phyloP scores from a whole-genome alignment of 2,797 vertebrate genomes.

The Limnodromus scolopaceus region DNA sequence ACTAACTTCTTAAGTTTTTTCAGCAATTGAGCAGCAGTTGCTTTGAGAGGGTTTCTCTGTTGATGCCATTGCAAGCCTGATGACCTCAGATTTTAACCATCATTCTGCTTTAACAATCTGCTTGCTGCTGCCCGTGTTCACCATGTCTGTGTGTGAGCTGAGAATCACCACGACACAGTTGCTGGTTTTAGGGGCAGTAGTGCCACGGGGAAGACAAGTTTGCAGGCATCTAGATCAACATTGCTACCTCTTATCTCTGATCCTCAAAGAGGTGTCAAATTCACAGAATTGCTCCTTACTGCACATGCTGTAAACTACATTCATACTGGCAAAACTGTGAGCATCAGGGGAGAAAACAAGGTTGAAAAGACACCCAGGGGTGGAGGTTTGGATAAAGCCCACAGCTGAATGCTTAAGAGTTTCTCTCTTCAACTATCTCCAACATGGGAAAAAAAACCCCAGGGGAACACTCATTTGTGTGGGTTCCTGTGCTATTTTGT shows the following conservation, averaged over 20 bases:
- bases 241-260: neutral
- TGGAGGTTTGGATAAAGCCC: neutral
- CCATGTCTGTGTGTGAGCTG: neutral
- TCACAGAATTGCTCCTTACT: neutral
- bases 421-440: neutral
- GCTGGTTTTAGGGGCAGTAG: neutral
- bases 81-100: neutral
- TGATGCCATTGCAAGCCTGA: neutral
- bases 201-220: neutral
- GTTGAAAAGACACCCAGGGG: neutral
- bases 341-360: neutral
- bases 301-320: neutral
- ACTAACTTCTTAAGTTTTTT: slow-evolving; percentile 24
- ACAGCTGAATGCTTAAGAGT: neutral
- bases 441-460: neutral
- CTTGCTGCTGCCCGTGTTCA: neutral
- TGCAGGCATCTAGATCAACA: neutral
- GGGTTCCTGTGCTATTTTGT: neutral
- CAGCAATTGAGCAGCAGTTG: slow-evolving; percentile 33
- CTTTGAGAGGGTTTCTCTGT: neutral
- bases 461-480: neutral
- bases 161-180: neutral
- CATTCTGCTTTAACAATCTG: neutral
- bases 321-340: neutral
- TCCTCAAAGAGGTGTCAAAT: neutral